Base-by-base conservation (phyloP, 2,888 invertebrate genomes). In the Tolmerus cingulatus region DNA sequence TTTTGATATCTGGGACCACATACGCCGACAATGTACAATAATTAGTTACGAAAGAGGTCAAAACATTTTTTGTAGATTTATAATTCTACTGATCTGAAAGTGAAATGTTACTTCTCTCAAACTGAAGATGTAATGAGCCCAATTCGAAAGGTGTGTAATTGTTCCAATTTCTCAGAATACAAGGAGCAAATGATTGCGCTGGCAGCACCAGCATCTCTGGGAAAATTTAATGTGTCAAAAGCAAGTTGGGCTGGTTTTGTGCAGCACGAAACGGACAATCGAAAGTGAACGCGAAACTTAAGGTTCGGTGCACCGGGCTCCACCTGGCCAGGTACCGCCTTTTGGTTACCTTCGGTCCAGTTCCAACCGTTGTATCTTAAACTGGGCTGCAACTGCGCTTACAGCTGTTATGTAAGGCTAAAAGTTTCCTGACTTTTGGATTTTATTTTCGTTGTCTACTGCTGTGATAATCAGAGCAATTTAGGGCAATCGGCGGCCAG, bases 251-350 rank as follows among this genome's bases (percentile, higher is more conserved):
- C 51, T 51, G 55, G 81, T 55, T 81, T 46, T 23, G 23, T 66
- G 12, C 23, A 23, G 66, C 23, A 66, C 51, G 34, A 51, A 81
- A 81, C 12, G 23, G 46, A 66, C 57, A 84, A 84, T 84, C 84
- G 84, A 84, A 84, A 84, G 84, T 84, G 84, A 84, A 84, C 16
- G 84, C 84, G 40, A 84, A 74, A 23, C n/a, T 74, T 43, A 40
- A 84, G 66, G 51, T 81, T 81, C 66, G 37, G 40, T 74, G 66
- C 27, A 66, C 66, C 66, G 66, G 23, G 57, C 84, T 46, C 84
- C 84, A 40, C 66, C 40, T 57, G 66, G n/a, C n/a, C n/a, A n/a
- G 84, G 40, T 19, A 37, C 66, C 66, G 27, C 66, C 66, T 66
- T 27, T 66, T 66, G 66, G 27, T 66, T 66, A 66, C 66, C 66